Conservation (phyloP, 2,797 vertebrate genomes). For the Rhinichthys osculus region DNA sequence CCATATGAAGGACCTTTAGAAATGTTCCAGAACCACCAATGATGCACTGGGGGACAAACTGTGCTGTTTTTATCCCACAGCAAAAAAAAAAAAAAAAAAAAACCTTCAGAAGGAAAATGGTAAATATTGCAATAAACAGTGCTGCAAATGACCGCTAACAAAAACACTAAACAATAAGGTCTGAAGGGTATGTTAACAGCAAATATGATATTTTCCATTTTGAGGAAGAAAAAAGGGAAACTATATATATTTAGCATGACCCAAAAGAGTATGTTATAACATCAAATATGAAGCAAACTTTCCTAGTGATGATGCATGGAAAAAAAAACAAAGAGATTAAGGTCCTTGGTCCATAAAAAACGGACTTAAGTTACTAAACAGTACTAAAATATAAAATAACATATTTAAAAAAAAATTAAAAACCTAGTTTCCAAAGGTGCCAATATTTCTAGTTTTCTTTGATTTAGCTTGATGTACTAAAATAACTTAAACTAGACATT, state of each 20-base stretch:
- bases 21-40: background rate
- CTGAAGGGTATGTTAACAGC: constrained; percentile 29
- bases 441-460: background rate
- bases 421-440: background rate
- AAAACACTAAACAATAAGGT: background rate
- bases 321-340: background rate
- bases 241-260: background rate
- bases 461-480: background rate
- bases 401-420: too few species aligned
- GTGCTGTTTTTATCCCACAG: background rate
- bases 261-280: constrained; percentile 6
- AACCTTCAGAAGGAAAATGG: background rate
- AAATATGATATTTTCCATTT: constrained; percentile 29
- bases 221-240: background rate
- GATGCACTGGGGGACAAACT: background rate
- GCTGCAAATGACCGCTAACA: background rate
- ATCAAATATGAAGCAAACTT: constrained; percentile 17
- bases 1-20: background rate
- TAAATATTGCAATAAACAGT: constrained; percentile 2
- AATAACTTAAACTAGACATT: background rate
- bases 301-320: background rate
- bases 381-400: too few species aligned
- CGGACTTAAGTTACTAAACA: too few species aligned
- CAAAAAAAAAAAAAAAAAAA: background rate
- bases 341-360: too few species aligned